A percentile compares a stretch with the other conserved stretches of the same genome.
These are phyloP conservation scores for Dinocampus coccinellae DNA, from an alignment of 2,888 invertebrate species.

Conservation along the genomic window DNA sequence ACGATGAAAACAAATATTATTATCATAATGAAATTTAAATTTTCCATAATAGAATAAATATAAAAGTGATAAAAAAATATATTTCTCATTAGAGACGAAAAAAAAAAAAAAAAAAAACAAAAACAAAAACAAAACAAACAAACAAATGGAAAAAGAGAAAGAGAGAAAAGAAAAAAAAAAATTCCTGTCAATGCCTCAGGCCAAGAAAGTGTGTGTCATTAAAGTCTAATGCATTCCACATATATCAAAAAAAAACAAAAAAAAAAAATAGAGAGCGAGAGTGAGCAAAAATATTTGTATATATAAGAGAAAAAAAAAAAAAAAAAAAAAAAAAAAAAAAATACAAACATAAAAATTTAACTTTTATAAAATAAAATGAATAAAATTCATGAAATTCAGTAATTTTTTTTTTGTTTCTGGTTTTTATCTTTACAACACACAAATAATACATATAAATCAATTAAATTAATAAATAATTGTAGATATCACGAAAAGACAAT, in stretches of 20 bases:
- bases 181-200: conserved; percentile 17
- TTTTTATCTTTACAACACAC: background rate
- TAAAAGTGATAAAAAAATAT: too few species aligned
- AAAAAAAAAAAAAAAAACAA: too few species aligned
- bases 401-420: too few species aligned
- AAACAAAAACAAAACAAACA: too few species aligned
- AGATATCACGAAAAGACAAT: background rate
- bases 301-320: background rate
- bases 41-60: background rate
- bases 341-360: background rate
- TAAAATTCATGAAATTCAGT: too few species aligned
- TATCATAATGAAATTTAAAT: background rate
- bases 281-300: background rate
- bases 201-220: conserved; percentile 20
- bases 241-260: background rate
- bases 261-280: conserved; percentile 1
- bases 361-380: background rate
- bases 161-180: background rate
- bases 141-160: conserved; percentile 4
- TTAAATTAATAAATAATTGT: background rate
- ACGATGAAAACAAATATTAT: background rate
- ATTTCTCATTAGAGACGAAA: too few species aligned
- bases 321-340: background rate
- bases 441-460: background rate
- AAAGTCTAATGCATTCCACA: background rate